Base-by-base conservation (phyloP, 2,888 invertebrate genomes). In the Nomada hirtipes region DNA sequence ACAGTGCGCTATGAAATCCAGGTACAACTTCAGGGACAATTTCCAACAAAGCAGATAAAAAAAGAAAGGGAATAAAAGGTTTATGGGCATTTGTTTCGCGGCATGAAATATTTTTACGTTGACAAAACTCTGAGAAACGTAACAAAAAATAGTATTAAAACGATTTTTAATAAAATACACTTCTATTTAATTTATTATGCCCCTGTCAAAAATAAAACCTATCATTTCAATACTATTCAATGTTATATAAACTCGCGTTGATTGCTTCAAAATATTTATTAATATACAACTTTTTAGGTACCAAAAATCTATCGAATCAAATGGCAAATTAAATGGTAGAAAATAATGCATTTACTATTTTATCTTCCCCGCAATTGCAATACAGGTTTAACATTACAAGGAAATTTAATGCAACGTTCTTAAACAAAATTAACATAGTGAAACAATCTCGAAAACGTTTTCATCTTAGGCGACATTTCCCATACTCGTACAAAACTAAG, bases 11-110 rank as follows among this genome's bases (percentile, higher is more conserved):
- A 42, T n/a, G 36, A 36, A 59, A 59, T n/a, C 15, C 60, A n/a
- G n/a, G n/a, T 29, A 60, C 60, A 36, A 60, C 10, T 60, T 29
- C 60, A n/a, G 36, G n/a, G 60, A 60, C 60, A 36, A 60, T n/a
- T 60, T 59, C 36, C 47, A 15, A 47, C 47, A 47, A 47, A 60
- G n/a, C 60, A 42, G 36, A 42, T 26, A 36, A 36, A 36, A 36
- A 36, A 36, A 7, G 36, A n/a, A 42, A 60, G 9, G n/a, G 36
- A 60, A 60, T 60, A 42, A 60, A 60, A 60, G 36, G 60, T 60
- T 42, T 36, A 60, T 60, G 10, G 9, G 36, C 36, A 11, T 60
- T 42, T 36, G 29, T 36, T 36, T 42, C n/a, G 36, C 15, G 36
- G 36, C 36, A 60, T 18, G 18, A 42, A 18, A 29, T 36, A 42